Conservation (phyloP, 2,113 vertebrate species). For the Callithrix jacchus region DNA sequence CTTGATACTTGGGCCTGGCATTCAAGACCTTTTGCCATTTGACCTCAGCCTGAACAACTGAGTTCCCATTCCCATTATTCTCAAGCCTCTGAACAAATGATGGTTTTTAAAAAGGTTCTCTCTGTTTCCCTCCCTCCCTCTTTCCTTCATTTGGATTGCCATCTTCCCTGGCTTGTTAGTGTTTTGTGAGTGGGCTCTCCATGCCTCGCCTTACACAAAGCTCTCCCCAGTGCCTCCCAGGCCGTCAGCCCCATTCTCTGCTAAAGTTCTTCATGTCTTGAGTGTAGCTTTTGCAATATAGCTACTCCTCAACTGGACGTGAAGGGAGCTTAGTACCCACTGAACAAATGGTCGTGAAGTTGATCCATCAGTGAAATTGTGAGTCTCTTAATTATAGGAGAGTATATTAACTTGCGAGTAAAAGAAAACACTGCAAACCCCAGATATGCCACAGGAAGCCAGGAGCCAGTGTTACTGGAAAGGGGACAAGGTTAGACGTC, state of each 20-base stretch:
- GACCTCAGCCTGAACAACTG: neutral
- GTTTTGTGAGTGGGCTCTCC: neutral
- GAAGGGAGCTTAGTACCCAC: neutral
- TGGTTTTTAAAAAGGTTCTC: neutral
- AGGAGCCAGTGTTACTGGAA: neutral
- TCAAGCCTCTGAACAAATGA: neutral
- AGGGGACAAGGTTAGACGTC: neutral
- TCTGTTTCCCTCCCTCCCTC: neutral
- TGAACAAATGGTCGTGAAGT: neutral
- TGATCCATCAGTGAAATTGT: neutral
- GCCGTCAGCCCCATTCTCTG: neutral
- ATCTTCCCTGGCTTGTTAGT: neutral
- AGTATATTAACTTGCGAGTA: neutral
- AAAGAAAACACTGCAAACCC: neutral
- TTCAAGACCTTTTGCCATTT: neutral
- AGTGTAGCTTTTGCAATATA: neutral
- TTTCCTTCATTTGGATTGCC: neutral
- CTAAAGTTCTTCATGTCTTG: neutral
- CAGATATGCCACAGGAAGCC: neutral
- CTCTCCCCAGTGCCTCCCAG: neutral
- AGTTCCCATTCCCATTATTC: neutral
- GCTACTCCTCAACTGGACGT: neutral
- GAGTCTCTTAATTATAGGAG: neutral
- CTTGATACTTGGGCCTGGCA: neutral
- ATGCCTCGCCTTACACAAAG: neutral